phyloP scores from a whole-genome alignment of 2,797 vertebrate species.

The Eulemur rubriventer region DNA sequence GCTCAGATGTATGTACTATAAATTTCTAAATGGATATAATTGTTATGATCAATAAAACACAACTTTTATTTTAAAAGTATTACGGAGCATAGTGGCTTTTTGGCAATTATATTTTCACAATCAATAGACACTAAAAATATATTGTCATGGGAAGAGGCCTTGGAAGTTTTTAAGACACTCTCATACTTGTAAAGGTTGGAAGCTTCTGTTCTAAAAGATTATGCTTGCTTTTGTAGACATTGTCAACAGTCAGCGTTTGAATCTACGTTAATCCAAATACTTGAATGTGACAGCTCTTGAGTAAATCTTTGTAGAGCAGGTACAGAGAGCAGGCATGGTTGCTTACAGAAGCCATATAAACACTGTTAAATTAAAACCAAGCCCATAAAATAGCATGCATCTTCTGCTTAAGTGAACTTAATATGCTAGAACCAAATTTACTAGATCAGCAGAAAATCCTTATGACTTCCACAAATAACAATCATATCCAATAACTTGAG shows the following conservation, averaged over 20 bases:
- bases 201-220: conserved; percentile 13
- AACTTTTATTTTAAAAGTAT: background rate
- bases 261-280: background rate
- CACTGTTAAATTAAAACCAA: background rate
- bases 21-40: conserved; percentile 27
- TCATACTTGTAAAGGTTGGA: background rate
- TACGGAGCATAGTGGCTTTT: background rate
- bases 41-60: background rate
- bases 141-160: background rate
- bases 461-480: background rate
- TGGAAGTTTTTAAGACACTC: background rate
- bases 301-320: background rate
- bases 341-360: background rate
- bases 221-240: background rate
- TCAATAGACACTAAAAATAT: conserved; percentile 4
- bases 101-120: conserved; percentile 41
- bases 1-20: background rate
- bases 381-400: background rate
- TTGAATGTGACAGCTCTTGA: background rate
- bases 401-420: background rate
- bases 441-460: conserved; percentile 24
- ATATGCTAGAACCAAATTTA: background rate
- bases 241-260: background rate
- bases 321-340: background rate
- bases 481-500: conserved; percentile 6